Base-by-base conservation (phyloP, 2,888 invertebrate genomes). In the Nomada hirtipes region DNA sequence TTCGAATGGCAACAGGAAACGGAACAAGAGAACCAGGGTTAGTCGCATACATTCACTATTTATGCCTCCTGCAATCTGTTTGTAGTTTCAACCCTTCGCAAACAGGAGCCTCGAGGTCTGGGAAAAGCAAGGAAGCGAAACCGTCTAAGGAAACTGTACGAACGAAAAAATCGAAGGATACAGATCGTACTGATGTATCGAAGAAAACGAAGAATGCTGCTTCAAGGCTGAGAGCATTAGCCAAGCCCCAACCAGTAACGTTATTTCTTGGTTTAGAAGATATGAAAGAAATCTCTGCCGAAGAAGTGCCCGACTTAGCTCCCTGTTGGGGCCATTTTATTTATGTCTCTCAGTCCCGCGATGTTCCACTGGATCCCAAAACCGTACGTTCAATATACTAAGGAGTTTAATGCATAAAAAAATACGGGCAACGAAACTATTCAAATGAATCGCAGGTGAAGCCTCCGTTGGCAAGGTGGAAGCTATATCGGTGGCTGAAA, bases 401-500 rank as follows among this genome's bases (percentile, higher is more conserved):
- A 13, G 23, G 10, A 18, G 13, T 23, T 11, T 18, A 10, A 2
- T 23, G 1, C 50, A 59, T 15, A 29, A n/a, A 29, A 29, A 44
- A 29, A 18, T 29, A 26, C 4, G n/a, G 64, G 10, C 18, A 47
- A 26, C 26, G 2, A 53, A 63, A 9, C 67, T 53, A 2, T 47
- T 69, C 42, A 47, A 52, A 18, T 2, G 9, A 76, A 59, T 23
- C 23, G 26, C 44, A 91, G 91, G 84, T 89, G 57, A 91, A 89
- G 67, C 82, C 84, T 11, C 88, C 93, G 36, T 87, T 93, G 60
- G 91, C 92, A 13, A 86, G 89, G 44, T 95, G 95, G 95, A 94
- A 95, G 88, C 82, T 91, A 9, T 93, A 92, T 85, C 92, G 95
- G 9, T 95, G 94, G 94, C 75, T 94, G 60, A 91, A 92, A 53